These are phyloP conservation scores for Eurytemora carolleeae DNA, from an alignment of 1,140 invertebrate genomes.

Conservation along the genomic window DNA sequence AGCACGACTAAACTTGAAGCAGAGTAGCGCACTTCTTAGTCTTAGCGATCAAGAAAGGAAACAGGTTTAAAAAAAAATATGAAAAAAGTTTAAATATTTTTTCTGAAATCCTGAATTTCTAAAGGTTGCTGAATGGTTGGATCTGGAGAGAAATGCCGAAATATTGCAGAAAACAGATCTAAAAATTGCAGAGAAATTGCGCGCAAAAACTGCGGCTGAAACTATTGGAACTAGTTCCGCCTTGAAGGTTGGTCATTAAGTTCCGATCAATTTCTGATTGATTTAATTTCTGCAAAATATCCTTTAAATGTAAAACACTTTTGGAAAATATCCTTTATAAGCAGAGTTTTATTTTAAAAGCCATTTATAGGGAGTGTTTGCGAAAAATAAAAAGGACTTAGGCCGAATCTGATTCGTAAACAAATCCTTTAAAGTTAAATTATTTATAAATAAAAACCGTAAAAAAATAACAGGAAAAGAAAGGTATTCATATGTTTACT, in stretches of 20 bases:
- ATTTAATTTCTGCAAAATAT: neutral
- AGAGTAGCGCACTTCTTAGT: no score
- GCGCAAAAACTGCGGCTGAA: neutral
- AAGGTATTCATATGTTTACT: no score
- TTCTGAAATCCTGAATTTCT: no score
- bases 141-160: constrained; percentile 1
- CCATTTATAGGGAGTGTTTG: neutral
- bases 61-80: no score
- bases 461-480: no score
- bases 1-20: no score
- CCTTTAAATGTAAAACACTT: neutral
- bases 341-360: neutral
- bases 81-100: no score
- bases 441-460: no score
- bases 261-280: neutral
- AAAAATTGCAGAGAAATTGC: neutral
- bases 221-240: no score
- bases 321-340: neutral
- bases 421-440: no score
- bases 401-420: neutral
- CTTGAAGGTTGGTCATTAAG: neutral
- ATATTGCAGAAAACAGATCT: neutral
- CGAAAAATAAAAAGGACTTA: neutral
- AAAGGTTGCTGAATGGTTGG: neutral
- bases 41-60: no score